Evolutionary conservation across 1,140 invertebrate species (phyloP), one percentile per base, ranked within the genome.

Genomic region (Eumeta japonica): DNA sequence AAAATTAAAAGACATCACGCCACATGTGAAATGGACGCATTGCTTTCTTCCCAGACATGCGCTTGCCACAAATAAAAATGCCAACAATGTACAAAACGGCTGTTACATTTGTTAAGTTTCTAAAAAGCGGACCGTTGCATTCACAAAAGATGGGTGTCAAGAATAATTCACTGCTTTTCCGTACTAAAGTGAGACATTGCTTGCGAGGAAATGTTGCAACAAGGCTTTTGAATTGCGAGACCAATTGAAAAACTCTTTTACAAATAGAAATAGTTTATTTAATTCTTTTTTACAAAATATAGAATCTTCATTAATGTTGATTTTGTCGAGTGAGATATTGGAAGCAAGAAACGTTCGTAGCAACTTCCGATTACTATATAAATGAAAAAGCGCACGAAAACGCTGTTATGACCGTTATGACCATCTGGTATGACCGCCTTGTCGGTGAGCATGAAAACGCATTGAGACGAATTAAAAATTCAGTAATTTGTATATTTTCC

Each of bases 221-320:
- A 24, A 24, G n/a, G 20, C 20, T 24, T 24, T 24, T 24, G 20
- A 24, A 24, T 24, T 24, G n/a, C 20, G 20, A 24, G 20, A 24
- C n/a, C 5, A 24, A 24, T 24, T 24, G n/a, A 24, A 24, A 24
- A 24, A 7, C 20, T 24, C n/a, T 24, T 24, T 24, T 24, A 24
- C 20, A 24, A n/a, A 24, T 24, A 24, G n/a, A 24, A 24, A 24
- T 24, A 24, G 20, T 24, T 24, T n/a, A 24, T 24, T 24, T 24
- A 7, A n/a, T 24, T 24, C 5, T 7, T 24, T 24, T 24, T 24
- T 24, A 24, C 20, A 24, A 24, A n/a, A 24, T n/a, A 5, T 7
- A 24, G n/a, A 24, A 24, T 7, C 20, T 24, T 24, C n/a, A 24
- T 24, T 24, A 24, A n/a, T n/a, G n/a, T n/a, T n/a, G n/a, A n/a